Conservation (phyloP, 2,113 vertebrate genomes). For the Oreocharis arfaki region DNA sequence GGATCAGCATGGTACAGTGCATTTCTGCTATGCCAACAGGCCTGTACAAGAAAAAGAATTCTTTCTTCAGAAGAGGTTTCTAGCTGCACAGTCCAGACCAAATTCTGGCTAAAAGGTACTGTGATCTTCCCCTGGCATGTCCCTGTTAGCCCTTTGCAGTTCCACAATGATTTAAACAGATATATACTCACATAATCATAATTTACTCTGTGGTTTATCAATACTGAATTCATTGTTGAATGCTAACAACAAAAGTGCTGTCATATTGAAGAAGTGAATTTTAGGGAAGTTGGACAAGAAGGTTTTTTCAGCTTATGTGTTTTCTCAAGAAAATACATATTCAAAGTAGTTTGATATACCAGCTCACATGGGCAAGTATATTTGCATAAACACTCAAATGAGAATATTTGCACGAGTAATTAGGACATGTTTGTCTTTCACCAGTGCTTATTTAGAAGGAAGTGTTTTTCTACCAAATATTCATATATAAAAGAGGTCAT, state of each 20-base stretch:
- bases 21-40: not conserved
- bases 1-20: not conserved
- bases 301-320: not conserved
- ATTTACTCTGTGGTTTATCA: not conserved
- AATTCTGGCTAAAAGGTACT: not conserved
- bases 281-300: not conserved
- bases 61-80: not conserved
- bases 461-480: not conserved
- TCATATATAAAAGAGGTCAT: constrained; percentile 6
- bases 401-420: not conserved
- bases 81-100: not conserved
- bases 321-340: not conserved
- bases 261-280: not conserved
- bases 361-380: not conserved
- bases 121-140: not conserved
- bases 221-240: not conserved
- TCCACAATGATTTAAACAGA: not conserved
- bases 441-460: not conserved
- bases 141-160: not conserved
- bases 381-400: constrained; percentile 1
- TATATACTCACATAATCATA: not conserved
- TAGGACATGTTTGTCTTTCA: constrained; percentile 16
- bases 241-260: not conserved
- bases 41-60: not conserved
- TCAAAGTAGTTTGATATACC: not conserved